phyloP scores from a whole-genome alignment of 2,888 invertebrate species.

The Phlogophora meticulosa region DNA sequence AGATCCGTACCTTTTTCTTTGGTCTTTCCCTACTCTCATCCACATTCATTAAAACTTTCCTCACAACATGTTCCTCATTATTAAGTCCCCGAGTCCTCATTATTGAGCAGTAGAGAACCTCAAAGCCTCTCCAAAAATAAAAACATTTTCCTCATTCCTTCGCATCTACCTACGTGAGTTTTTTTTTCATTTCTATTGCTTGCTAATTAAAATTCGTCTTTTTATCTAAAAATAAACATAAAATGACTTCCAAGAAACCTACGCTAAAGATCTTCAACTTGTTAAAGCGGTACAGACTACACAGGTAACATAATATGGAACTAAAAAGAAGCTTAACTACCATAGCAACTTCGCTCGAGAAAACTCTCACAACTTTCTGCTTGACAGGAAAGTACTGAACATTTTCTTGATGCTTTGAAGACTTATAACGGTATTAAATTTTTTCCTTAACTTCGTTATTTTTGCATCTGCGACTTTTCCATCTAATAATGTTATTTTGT shows the following conservation, averaged over 20 bases:
- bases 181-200: too few relatives aligned
- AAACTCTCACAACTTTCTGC: conserved; percentile 1
- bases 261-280: not conserved
- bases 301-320: not conserved
- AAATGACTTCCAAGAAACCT: not conserved
- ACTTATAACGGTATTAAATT: not conserved
- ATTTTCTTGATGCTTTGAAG: conserved; percentile 12
- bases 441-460: not conserved
- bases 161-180: too few relatives aligned
- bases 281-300: not conserved
- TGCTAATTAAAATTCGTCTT: too few relatives aligned
- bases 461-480: not conserved
- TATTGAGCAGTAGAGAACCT: too few relatives aligned
- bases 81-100: too few relatives aligned
- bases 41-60: too few relatives aligned
- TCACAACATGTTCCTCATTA: too few relatives aligned
- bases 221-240: not conserved
- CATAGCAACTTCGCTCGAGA: conserved; percentile 10
- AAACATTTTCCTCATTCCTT: too few relatives aligned
- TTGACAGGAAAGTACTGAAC: conserved; percentile 14
- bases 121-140: too few relatives aligned
- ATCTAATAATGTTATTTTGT: not conserved
- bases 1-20: too few relatives aligned
- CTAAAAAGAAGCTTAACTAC: conserved; percentile 32
- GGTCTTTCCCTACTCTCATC: too few relatives aligned